Base-by-base conservation (phyloP, 2,888 invertebrate species). In the Caenorhabditis sulstoni region DNA sequence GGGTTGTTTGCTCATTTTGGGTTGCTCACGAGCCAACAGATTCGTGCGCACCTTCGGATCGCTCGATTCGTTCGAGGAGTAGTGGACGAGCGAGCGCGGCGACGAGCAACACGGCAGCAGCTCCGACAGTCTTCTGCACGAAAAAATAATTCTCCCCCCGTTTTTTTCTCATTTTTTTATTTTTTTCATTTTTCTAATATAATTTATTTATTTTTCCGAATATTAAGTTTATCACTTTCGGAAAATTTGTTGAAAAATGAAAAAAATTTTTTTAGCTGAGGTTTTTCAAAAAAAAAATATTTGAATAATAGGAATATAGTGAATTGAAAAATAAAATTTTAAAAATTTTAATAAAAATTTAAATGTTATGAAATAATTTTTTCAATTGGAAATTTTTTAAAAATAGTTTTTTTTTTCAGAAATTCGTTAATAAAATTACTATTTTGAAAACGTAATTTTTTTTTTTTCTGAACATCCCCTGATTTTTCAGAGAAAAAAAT, bases 111-210 rank as follows among this genome's bases (percentile, higher is more conserved):
- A 65, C 1, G 65, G 65, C 3, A 74, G 20, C 5, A 74, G 57
- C 20, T 74, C 74, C 18, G 58, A 58, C 16, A 74, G 74, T 16
- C 74, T 58, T n/a, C 74, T 74, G 71, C n/a, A n/a, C n/a, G n/a
- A n/a, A n/a, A n/a, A n/a, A n/a, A n/a, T n/a, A n/a, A n/a, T n/a
- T n/a, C n/a, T n/a, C n/a, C n/a, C n/a, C n/a, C n/a, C n/a, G n/a
- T n/a, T n/a, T n/a, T n/a, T n/a, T n/a, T n/a, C n/a, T n/a, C n/a
- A n/a, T n/a, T n/a, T 49, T 20, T 22, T 16, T 18, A 29, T 18
- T 58, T 44, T 20, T 29, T 29, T 29, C 7, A 11, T 9, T n/a
- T n/a, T n/a, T n/a, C n/a, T n/a, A n/a, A n/a, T n/a, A n/a, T n/a
- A n/a, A n/a, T n/a, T n/a, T n/a, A n/a, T n/a, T n/a, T n/a, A n/a